Evolutionary conservation across 2,797 vertebrate species (phyloP), one percentile per base, ranked within the genome.

Genomic region (Pangasius sanitwongsei): DNA sequence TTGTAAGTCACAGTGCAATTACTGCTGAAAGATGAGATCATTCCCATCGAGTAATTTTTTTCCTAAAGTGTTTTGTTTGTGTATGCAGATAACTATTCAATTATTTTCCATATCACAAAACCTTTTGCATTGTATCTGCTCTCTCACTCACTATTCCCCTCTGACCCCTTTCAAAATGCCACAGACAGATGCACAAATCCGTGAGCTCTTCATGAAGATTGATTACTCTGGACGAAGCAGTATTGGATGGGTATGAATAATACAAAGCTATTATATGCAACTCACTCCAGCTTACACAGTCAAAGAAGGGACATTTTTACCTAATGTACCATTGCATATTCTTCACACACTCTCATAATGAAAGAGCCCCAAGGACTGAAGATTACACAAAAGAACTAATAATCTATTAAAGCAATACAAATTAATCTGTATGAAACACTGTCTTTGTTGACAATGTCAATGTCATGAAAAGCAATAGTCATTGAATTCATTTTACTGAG

Each of bases 191-290:
- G 91, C 93, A 55, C 93, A 97, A 92, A 95, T 95, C 93, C 94
- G 96, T 93, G 92, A 95, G 83, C 92, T 96, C 90, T 97, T 97
- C 91, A 96, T 94, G 94, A 97, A 96, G 96, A 96, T 96, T 89
- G 96, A 97, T 93, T 96, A 88, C 88, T 92, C 92, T 91, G 94
- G 93, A 90, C 94, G 88, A 91, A 95, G 95, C 91, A 95, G 88
- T 91, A 97, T 97, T 94, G 93, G 93, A 80, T 97, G 95, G 96
- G 96, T 97, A 93, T 94, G 94, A 87, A 90, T 85, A 92, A 93
- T 91, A 89, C 63, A 89, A 87, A 65, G 65, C 89, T 81, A 41
- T 91, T 86, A 91, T 87, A 89, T 89, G 85, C 88, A 86, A 82
- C 67, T 88, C 6, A 18, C 50, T 5, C 44, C 53, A 90, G 91